Evolutionary conservation across 2,888 invertebrate species (phyloP), one percentile per base, ranked within the genome.

Genomic region (Euplagia quadripunctaria): DNA sequence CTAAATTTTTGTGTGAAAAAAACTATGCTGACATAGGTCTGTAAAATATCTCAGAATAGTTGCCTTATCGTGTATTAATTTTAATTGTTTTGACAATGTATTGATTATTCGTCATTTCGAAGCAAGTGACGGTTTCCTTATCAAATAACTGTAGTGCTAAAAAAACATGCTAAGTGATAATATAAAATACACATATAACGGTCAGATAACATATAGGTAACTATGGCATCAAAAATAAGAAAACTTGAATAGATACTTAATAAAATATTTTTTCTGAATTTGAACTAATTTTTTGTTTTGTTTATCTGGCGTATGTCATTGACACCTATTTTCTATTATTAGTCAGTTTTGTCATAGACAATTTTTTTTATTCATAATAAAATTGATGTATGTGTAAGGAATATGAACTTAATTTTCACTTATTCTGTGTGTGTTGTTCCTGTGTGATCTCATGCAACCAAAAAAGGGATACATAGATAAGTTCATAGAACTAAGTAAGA

Each of bases 401-500:
- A 31, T 31, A 6, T 1, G 6, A 17, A 43, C 8, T 64, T 52
- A 70, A 74, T 77, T 70, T 75, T 64, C 64, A 74, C 66, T 72
- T 72, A 70, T 64, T 74, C 66, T 42, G 2, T 55, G 17, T 55
- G 17, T 51, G 51, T 63, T 69, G 1, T 73, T 72, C 77, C 82
- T 81, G 82, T 74, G 76, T 84, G 82, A 82, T 74, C 72, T 83
- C 81, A 84, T 74, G 72, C 71, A 64, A 58, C 75, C 65, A 70
- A 79, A 82, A 73, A 70, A 3, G 58, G 68, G 14, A 55, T 16
- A 41, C 43, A 42, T 55, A 42, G n/a, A 31, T 58, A 42, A 55
- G 46, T 20, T 16, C 31, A 8, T 43, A 9, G 31, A 31, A 7
- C 14, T 6, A 31, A 61, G 20, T 9, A 4, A 11, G 12, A 20